Conservation (phyloP, 2,113 vertebrate species). For the Lepidothrix coronata region DNA sequence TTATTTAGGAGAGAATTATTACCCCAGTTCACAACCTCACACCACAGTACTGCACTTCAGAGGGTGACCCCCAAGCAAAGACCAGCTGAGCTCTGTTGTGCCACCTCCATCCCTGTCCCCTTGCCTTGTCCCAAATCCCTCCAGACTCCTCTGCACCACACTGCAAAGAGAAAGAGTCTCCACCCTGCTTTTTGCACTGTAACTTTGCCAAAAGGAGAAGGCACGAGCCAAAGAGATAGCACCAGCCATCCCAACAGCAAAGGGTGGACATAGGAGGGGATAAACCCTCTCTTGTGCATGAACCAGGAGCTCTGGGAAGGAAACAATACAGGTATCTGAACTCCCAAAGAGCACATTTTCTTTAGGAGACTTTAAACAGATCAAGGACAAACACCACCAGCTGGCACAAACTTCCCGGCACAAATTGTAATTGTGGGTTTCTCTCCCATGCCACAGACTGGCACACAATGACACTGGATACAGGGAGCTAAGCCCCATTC, state of each 20-base stretch:
- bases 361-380: background rate
- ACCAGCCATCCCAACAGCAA: background rate
- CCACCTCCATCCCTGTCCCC: background rate
- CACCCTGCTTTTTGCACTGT: background rate
- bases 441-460: background rate
- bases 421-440: background rate
- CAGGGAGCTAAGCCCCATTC: background rate
- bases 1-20: background rate
- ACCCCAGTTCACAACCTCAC: background rate
- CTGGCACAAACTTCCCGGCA: background rate
- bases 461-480: background rate
- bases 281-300: background rate
- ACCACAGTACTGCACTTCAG: background rate
- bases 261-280: background rate
- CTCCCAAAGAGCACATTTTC: background rate
- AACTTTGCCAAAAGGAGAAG: background rate
- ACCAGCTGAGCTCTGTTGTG: background rate
- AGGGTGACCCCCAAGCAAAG: background rate
- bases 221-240: background rate
- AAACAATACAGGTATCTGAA: background rate
- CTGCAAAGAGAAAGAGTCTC: background rate
- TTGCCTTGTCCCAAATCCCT: background rate
- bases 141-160: background rate
- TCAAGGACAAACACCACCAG: background rate
- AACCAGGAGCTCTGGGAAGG: background rate